Conservation (phyloP, 2,113 vertebrate species). For the Stigmatopora argus region DNA sequence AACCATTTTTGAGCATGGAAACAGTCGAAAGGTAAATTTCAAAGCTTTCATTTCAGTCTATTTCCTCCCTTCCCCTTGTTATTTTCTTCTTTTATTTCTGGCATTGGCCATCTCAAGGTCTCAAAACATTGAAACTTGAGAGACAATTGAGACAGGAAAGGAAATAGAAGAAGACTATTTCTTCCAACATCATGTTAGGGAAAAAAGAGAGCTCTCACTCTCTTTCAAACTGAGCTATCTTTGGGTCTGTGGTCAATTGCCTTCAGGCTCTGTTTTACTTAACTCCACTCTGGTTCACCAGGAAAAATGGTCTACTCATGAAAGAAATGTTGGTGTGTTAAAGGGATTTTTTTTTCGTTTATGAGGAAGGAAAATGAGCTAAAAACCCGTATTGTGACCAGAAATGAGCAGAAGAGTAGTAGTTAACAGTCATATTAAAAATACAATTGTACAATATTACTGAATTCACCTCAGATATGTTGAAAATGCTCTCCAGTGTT, state of each 20-base stretch:
- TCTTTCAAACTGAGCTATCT: constrained; percentile 24
- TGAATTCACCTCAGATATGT: not conserved
- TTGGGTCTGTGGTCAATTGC: constrained; percentile 45
- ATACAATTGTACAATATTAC: not conserved
- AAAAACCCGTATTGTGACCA: constrained; percentile 5
- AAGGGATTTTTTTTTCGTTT: constrained; percentile 35
- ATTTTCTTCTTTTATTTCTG: not conserved
- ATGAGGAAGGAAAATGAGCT: constrained; percentile 24
- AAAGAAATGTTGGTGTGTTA: constrained; percentile 37
- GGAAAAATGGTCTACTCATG: constrained; percentile 35
- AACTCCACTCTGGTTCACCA: constrained; percentile 44
- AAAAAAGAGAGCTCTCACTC: constrained; percentile 7
- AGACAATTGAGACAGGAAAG: not conserved
- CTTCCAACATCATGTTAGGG: constrained; percentile 2
- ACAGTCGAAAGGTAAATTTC: not conserved
- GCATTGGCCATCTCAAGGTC: constrained; percentile 5
- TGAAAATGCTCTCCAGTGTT: too few species aligned
- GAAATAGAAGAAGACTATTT: constrained; percentile 5
- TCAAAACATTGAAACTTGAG: constrained; percentile 1
- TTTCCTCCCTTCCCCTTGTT: not conserved
- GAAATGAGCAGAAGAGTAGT: not conserved
- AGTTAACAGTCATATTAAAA: not conserved
- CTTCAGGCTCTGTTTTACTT: constrained; percentile 49
- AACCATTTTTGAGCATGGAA: not conserved
- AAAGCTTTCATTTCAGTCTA: not conserved